Conservation (phyloP, 2,888 invertebrate species). For the Cantharis nigra region DNA sequence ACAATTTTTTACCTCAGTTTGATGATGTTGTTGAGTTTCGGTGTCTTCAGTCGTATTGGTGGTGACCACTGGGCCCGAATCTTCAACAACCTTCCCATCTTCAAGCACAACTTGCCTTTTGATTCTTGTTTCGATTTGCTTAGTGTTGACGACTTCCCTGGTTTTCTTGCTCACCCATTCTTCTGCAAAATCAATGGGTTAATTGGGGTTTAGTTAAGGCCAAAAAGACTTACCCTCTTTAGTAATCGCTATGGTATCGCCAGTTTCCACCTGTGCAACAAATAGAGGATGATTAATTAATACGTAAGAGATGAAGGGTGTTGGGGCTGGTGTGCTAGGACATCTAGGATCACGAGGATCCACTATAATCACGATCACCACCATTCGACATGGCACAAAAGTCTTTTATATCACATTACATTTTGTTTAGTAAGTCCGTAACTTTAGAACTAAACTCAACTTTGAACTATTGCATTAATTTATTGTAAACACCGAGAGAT, state of each 20-base stretch:
- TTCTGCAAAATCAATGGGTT: slow-evolving; percentile 64
- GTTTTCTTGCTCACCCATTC: slow-evolving; percentile 93
- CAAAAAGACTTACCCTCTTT: slow-evolving; percentile 75
- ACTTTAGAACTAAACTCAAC: background rate
- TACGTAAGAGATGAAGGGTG: slow-evolving; percentile 53
- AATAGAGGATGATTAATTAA: slow-evolving; percentile 51
- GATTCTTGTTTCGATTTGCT: slow-evolving; percentile 89
- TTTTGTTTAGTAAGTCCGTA: background rate
- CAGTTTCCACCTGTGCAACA: slow-evolving; percentile 63
- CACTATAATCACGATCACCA: slow-evolving; percentile 69
- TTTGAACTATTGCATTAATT: background rate
- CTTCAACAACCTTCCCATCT: slow-evolving; percentile 88
- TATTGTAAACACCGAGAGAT: slow-evolving; percentile 1
- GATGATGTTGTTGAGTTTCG: slow-evolving; percentile 86
- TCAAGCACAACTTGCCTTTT: slow-evolving; percentile 87
- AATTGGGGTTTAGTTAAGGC: background rate
- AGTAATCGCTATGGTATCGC: slow-evolving; percentile 81
- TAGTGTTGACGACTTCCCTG: slow-evolving; percentile 85
- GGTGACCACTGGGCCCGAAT: slow-evolving; percentile 87
- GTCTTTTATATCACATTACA: background rate
- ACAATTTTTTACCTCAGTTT: slow-evolving; percentile 69
- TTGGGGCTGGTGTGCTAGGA: slow-evolving; percentile 45
- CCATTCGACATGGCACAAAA: slow-evolving; percentile 60
- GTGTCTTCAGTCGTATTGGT: slow-evolving; percentile 91
- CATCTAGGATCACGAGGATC: slow-evolving; percentile 61